Percentiles rank a stretch among this genome's conserved stretches.
Conservation (phyloP, 2,888 invertebrate species). For the Perithous albicinctus region DNA sequence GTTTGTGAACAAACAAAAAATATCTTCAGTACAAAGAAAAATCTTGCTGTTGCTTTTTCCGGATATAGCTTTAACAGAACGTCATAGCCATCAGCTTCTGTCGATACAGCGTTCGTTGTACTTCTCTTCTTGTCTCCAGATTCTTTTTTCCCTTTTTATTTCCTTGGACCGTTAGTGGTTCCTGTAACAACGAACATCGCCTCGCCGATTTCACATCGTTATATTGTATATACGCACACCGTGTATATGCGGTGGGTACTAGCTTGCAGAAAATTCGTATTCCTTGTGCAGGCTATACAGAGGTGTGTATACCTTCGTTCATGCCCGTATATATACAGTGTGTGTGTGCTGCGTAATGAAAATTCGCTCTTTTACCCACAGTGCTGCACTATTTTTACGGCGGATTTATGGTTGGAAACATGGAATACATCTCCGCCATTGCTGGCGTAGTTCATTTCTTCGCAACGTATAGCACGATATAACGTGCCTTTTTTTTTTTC, state of each 20-base stretch:
- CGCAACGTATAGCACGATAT: constrained; percentile 6
- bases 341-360: constrained; percentile 69
- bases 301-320: not conserved
- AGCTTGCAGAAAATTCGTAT: constrained; percentile 8
- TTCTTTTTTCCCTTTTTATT: constrained; percentile 47
- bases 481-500: not conserved
- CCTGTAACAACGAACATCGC: constrained; percentile 1
- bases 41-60: no score
- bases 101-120: no score
- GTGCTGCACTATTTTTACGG: constrained; percentile 69
- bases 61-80: no score
- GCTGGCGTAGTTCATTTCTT: not conserved
- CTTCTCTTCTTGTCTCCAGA: not conserved
- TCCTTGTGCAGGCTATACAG: not conserved
- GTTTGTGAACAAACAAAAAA: no score
- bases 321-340: not conserved
- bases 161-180: not conserved
- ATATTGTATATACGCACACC: constrained; percentile 63
- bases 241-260: constrained; percentile 38
- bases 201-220: constrained; percentile 71
- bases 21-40: no score
- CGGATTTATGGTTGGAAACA: constrained; percentile 71
- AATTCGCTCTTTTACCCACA: constrained; percentile 70
- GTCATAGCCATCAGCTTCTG: no score
- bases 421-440: constrained; percentile 17